Evolutionary conservation across 1,140 invertebrate species (phyloP).

Genomic region (Drosophila punjabiensis): DNA sequence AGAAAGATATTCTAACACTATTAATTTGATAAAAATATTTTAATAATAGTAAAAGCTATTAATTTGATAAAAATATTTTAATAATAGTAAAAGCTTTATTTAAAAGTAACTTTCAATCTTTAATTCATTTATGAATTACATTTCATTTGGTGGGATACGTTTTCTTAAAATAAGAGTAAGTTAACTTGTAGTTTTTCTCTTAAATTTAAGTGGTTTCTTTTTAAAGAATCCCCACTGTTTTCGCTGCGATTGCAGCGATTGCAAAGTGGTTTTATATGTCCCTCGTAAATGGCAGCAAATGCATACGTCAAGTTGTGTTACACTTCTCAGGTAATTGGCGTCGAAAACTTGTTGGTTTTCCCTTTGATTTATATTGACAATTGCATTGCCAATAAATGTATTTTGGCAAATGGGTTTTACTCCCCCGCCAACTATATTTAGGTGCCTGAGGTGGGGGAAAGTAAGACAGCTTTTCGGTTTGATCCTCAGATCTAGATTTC

Average conservation of each 20-base stretch:
- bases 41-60: too few species aligned
- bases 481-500: not conserved
- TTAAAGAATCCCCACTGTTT: not conserved
- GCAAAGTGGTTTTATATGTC: conserved; percentile 50
- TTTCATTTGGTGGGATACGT: too few species aligned
- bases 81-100: too few species aligned
- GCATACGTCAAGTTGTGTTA: conserved; percentile 28
- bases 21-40: too few species aligned
- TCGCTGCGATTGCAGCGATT: not conserved
- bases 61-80: too few species aligned
- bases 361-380: conserved; percentile 55
- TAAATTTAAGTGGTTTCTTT: not conserved
- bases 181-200: not conserved
- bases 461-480: conserved; percentile 2
- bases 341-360: conserved; percentile 21
- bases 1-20: too few species aligned
- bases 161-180: not conserved
- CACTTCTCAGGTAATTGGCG: conserved; percentile 26
- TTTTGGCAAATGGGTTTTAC: conserved; percentile 5
- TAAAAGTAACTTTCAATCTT: too few species aligned
- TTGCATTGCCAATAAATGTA: conserved; percentile 39
- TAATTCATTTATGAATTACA: too few species aligned
- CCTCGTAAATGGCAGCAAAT: conserved; percentile 36
- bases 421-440: conserved; percentile 3
- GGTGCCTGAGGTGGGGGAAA: not conserved